Base-by-base conservation (phyloP, 2,888 invertebrate genomes). In the Drosophila recens region DNA sequence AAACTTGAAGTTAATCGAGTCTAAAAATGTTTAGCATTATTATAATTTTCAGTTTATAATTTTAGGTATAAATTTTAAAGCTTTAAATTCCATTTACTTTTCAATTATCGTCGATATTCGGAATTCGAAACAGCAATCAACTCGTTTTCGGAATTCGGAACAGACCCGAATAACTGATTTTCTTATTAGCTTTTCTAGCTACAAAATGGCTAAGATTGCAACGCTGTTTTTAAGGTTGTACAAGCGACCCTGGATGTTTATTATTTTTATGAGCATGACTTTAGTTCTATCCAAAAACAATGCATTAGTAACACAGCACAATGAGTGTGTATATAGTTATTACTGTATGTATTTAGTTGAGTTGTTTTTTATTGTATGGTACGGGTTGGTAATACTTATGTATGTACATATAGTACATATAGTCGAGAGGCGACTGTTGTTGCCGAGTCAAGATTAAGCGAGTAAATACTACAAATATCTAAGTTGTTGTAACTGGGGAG, bases 361-460 rank as follows among this genome's bases (percentile, higher is more conserved):
- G 23, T 30, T 30, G 5, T 17, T 2, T 17, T n/a, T 23, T 34
- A 4, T 17, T n/a, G 43, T 34, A 23, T 45, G 34, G 33, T 43
- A 53, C 52, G 52, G 38, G 13, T 30, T 27, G 30, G 23, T 27
- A 45, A 8, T 45, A 45, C 27, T 4, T 23, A 23, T 23, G 23
- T 23, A 17, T 54, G 30, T 30, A 15, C 49, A 34, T 40, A 36
- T 20, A 46, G 10, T 15, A n/a, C n/a, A n/a, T n/a, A n/a, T n/a
- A n/a, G n/a, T n/a, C n/a, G n/a, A 1, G 17, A 17, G 17, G 17
- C 33, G 27, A 10, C 36, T 54, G 53, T 42, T 66, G 49, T 66
- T 72, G 61, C 56, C 61, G 51, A 54, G 58, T 27, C 34, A 46
- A 64, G 64, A 70, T 66, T 53, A 56, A 43, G n/a, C 54, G 42